A percentile compares a stretch with the other conserved stretches of the same genome.
Evolutionary conservation across 2,888 invertebrate species (phyloP).

Genomic region (Phengaris alcon): DNA sequence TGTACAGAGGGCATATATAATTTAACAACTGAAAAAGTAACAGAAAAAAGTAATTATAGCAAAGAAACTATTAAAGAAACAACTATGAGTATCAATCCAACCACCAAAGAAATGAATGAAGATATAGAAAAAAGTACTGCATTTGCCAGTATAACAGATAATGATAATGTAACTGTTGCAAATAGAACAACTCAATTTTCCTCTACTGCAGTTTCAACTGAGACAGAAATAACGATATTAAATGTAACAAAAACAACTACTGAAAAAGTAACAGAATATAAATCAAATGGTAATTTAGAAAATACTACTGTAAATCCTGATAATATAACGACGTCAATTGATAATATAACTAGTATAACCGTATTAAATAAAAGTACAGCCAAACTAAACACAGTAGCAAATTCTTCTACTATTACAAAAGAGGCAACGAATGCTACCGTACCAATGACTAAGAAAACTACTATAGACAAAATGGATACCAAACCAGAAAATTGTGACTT

Average conservation of each 20-base stretch:
- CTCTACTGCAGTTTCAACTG: background rate
- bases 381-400: constrained; percentile 14
- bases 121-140: background rate
- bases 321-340: background rate
- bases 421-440: constrained; percentile 25
- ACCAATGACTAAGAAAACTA: constrained; percentile 28
- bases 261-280: background rate
- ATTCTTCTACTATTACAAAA: constrained; percentile 26
- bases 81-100: background rate
- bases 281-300: background rate
- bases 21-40: background rate
- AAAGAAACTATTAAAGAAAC: background rate
- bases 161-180: background rate
- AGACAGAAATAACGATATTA: background rate
- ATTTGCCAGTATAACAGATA: no score
- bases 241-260: background rate
- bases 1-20: background rate
- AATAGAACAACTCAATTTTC: background rate
- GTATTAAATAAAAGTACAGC: background rate
- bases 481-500: constrained; percentile 35
- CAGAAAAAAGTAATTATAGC: background rate
- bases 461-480: constrained; percentile 27
- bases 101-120: background rate
- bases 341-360: background rate
- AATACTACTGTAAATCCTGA: background rate